A percentile compares a stretch with the other conserved stretches of the same genome.
phyloP scores from a whole-genome alignment of 2,888 invertebrate genomes.

The Cerastis rubricosa region DNA sequence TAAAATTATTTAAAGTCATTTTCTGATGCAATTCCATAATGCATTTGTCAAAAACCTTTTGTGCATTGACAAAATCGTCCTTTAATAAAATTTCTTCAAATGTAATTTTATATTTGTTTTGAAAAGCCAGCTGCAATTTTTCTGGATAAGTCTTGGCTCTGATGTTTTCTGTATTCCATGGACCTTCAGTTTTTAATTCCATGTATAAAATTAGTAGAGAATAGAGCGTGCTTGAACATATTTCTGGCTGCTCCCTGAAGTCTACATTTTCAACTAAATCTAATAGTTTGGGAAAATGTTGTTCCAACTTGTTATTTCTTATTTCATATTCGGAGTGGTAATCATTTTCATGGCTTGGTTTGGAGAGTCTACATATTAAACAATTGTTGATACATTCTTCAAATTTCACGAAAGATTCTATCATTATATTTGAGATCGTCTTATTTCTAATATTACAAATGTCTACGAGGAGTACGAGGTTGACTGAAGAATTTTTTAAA shows the following conservation, averaged over 20 bases:
- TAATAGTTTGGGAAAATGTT: constrained; percentile 72
- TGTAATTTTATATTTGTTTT: constrained; percentile 70
- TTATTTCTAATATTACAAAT: neutral
- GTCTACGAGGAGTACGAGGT: neutral
- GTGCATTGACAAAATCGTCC: constrained; percentile 71
- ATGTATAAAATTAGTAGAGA: constrained; percentile 77
- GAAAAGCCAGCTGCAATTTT: constrained; percentile 76
- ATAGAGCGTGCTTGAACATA: constrained; percentile 71
- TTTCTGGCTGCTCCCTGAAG: constrained; percentile 65
- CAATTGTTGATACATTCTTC: constrained; percentile 72
- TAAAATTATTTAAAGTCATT: constrained; percentile 78
- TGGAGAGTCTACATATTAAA: constrained; percentile 77
- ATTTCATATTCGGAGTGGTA: constrained; percentile 77
- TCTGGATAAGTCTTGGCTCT: constrained; percentile 69
- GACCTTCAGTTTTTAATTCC: constrained; percentile 75
- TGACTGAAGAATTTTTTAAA: too few relatives aligned
- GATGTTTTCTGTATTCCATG: constrained; percentile 76
- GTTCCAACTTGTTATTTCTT: constrained; percentile 73
- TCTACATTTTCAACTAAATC: constrained; percentile 72
- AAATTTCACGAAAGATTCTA: constrained; percentile 58
- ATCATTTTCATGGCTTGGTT: constrained; percentile 77
- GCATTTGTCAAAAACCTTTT: constrained; percentile 81
- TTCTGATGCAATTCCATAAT: constrained; percentile 79
- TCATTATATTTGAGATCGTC: constrained; percentile 46
- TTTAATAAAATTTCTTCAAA: constrained; percentile 72